Evolutionary conservation across 2,113 vertebrate genomes (phyloP).

Genomic region (Ceuthmochares aereus): DNA sequence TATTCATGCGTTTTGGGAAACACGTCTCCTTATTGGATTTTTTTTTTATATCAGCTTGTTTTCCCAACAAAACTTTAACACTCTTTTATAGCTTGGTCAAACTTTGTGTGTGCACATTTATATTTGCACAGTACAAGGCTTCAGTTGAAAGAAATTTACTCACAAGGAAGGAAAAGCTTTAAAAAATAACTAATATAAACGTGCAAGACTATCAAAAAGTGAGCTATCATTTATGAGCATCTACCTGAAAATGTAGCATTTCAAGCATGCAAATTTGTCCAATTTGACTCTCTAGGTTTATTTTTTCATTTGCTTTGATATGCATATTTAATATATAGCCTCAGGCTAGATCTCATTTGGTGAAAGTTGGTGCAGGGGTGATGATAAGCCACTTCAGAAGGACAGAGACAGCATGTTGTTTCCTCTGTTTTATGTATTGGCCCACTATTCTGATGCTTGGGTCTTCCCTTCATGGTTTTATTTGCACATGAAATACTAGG

Average conservation of each 20-base stretch:
- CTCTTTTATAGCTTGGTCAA: slow-evolving; percentile 13
- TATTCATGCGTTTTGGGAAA: slow-evolving; percentile 68
- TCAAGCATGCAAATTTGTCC: slow-evolving; percentile 86
- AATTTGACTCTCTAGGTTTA: slow-evolving; percentile 89
- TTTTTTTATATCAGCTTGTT: slow-evolving; percentile 28
- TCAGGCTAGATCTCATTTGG: slow-evolving; percentile 93
- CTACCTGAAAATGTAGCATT: slow-evolving; percentile 71
- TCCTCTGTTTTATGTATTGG: slow-evolving; percentile 85
- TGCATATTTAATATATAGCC: slow-evolving; percentile 98
- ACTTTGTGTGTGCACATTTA: neutral
- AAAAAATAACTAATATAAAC: slow-evolving; percentile 15
- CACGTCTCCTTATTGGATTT: slow-evolving; percentile 64
- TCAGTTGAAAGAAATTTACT: slow-evolving; percentile 1
- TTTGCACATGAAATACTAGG: slow-evolving; percentile 90
- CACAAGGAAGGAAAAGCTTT: neutral
- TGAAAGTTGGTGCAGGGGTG: slow-evolving; percentile 87
- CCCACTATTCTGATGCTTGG: slow-evolving; percentile 77
- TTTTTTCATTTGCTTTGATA: slow-evolving; percentile 96
- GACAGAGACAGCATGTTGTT: slow-evolving; percentile 83
- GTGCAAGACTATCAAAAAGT: neutral
- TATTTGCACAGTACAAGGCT: neutral
- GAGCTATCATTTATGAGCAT: slow-evolving; percentile 31
- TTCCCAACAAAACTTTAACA: slow-evolving; percentile 55
- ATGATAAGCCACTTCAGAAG: slow-evolving; percentile 91
- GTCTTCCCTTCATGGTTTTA: slow-evolving; percentile 85